Conservation (phyloP, 2,113 vertebrate genomes). For the Spea bombifrons region DNA sequence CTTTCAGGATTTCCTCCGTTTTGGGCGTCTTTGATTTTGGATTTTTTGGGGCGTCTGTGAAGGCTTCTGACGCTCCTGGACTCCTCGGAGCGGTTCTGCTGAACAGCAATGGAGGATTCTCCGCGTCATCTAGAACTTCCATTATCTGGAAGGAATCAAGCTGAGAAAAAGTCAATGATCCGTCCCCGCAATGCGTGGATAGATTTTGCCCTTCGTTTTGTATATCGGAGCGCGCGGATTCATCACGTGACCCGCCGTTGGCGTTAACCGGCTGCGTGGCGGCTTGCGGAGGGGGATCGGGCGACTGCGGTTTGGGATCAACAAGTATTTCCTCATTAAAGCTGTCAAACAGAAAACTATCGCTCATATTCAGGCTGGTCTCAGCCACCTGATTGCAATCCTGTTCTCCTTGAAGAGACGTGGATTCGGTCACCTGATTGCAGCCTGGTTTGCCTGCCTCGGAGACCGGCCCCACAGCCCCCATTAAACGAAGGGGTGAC, state of each 20-base stretch:
- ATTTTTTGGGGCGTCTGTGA: slow-evolving; percentile 23
- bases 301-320: neutral
- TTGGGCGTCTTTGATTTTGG: slow-evolving; percentile 2
- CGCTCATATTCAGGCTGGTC: slow-evolving; percentile 79
- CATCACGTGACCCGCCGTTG: neutral
- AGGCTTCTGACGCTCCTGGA: slow-evolving; percentile 2
- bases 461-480: too few species aligned
- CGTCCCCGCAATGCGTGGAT: slow-evolving; percentile 31
- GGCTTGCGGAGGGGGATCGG: neutral
- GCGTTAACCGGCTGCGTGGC: neutral
- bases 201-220: slow-evolving; percentile 31
- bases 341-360: slow-evolving; percentile 88
- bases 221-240: neutral
- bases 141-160: slow-evolving; percentile 73
- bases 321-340: slow-evolving; percentile 63
- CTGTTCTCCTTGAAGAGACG: too few species aligned
- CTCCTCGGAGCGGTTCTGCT: slow-evolving; percentile 1
- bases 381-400: slow-evolving; percentile 53
- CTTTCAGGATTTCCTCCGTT: slow-evolving; percentile 37
- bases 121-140: slow-evolving; percentile 62
- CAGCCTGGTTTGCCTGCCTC: too few species aligned
- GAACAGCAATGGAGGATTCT: slow-evolving; percentile 31
- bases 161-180: slow-evolving; percentile 78
- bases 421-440: too few species aligned
- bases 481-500: neutral